Evolutionary conservation across 1,140 invertebrate genomes (phyloP).

Genomic region (Leptinotarsa undecemlineata): DNA sequence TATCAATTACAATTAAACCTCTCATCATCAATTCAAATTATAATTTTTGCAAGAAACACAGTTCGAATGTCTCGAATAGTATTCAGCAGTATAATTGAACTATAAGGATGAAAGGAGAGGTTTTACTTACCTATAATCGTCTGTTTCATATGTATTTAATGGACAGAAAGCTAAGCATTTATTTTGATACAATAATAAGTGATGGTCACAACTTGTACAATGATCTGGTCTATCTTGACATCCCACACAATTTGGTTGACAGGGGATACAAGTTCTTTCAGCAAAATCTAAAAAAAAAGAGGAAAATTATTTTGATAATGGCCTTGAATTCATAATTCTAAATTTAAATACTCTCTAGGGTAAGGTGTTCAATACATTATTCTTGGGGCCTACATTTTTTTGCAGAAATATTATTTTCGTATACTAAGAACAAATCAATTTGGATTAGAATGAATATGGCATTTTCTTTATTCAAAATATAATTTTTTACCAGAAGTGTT

Average conservation of each 20-base stretch:
- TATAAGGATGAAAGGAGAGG: neutral
- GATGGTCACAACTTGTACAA: slow-evolving; percentile 83
- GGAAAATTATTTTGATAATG: neutral
- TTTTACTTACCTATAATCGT: slow-evolving; percentile 70
- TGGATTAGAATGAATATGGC: no score
- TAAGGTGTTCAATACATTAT: no score
- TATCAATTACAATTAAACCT: no score
- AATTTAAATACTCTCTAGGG: neutral
- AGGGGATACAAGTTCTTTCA: slow-evolving; percentile 76
- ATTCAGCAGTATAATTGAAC: no score
- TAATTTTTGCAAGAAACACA: neutral
- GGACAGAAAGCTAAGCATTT: slow-evolving; percentile 83
- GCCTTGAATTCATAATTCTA: neutral
- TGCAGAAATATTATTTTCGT: no score
- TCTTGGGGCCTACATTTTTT: no score
- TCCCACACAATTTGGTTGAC: slow-evolving; percentile 77
- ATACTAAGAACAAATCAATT: no score
- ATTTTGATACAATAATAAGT: slow-evolving; percentile 77
- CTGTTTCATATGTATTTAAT: slow-evolving; percentile 76
- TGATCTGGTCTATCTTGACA: slow-evolving; percentile 79
- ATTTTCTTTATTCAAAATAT: no score
- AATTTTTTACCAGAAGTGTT: no score
- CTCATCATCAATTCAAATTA: neutral
- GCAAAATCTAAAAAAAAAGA: slow-evolving; percentile 62
- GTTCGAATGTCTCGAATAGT: no score